A percentile compares a stretch with the other conserved stretches of the same genome.
These are phyloP conservation scores for Morone saxatilis DNA, from an alignment of 2,113 vertebrate genomes.

Conservation along the genomic window DNA sequence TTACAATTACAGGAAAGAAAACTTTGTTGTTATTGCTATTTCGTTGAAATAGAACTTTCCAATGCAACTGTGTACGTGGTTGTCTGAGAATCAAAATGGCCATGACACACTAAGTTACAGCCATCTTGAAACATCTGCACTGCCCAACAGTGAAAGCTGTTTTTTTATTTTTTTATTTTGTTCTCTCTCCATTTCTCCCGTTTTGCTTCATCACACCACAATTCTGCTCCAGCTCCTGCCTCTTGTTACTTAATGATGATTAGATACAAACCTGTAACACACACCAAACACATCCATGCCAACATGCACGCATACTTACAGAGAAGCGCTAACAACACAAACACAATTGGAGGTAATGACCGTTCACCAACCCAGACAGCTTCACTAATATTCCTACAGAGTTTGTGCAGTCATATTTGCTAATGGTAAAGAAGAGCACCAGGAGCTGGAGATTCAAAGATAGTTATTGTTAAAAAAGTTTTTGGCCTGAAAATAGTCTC, in stretches of 20 bases:
- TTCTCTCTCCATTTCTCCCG: slow-evolving; percentile 30
- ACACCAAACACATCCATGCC: slow-evolving; percentile 29
- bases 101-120: slow-evolving; percentile 1
- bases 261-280: slow-evolving; percentile 35
- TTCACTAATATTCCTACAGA: slow-evolving; percentile 56
- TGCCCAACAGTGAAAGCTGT: slow-evolving; percentile 22
- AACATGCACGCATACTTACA: slow-evolving; percentile 32
- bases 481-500: slow-evolving; percentile 34
- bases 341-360: slow-evolving; percentile 63
- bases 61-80: background rate
- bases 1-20: slow-evolving; percentile 26
- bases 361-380: slow-evolving; percentile 50
- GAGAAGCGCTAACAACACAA: background rate
- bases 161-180: slow-evolving; percentile 10
- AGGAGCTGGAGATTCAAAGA: slow-evolving; percentile 50
- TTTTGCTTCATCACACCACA: slow-evolving; percentile 29
- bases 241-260: slow-evolving; percentile 50
- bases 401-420: slow-evolving; percentile 53
- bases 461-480: slow-evolving; percentile 32
- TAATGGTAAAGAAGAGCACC: slow-evolving; percentile 59
- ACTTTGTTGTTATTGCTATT: slow-evolving; percentile 7
- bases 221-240: slow-evolving; percentile 43
- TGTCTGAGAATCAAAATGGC: slow-evolving; percentile 12
- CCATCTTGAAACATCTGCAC: background rate
- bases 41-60: slow-evolving; percentile 19